These are phyloP conservation scores for Apostichopus parvimensis DNA, from an alignment of 35 echinoderm and acorn worm species.

Conservation along the genomic window DNA sequence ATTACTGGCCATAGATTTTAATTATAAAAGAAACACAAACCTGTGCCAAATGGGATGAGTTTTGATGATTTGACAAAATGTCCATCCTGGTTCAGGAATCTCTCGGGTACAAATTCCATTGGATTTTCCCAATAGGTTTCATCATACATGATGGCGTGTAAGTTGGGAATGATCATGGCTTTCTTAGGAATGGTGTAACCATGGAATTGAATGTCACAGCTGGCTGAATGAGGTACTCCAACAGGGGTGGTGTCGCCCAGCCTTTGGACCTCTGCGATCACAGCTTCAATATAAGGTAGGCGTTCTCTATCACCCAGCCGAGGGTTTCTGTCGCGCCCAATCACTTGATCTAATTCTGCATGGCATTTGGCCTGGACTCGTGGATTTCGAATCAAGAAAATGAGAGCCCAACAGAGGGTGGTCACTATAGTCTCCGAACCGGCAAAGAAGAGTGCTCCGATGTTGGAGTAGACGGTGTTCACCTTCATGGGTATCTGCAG, in stretches of 20 bases:
- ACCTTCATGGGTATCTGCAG: slow-evolving; percentile 6
- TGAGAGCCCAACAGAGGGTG: slow-evolving; percentile 63
- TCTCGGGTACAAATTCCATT: slow-evolving; percentile 65
- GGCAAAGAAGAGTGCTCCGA: slow-evolving; percentile 53
- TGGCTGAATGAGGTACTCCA: slow-evolving; percentile 64
- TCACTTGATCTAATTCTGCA: slow-evolving; percentile 60
- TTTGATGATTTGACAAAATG: slow-evolving; percentile 45
- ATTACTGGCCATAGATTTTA: background rate
- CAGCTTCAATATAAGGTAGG: slow-evolving; percentile 57
- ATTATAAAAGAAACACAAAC: background rate
- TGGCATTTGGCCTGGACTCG: slow-evolving; percentile 66
- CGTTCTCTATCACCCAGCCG: slow-evolving; percentile 15
- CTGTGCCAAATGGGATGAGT: slow-evolving; percentile 52
- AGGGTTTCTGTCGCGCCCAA: slow-evolving; percentile 53
- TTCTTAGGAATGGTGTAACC: slow-evolving; percentile 67
- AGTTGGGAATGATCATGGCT: slow-evolving; percentile 68
- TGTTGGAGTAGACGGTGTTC: slow-evolving; percentile 18
- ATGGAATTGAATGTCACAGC: slow-evolving; percentile 52
- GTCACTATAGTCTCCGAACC: slow-evolving; percentile 69
- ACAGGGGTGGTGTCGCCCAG: slow-evolving; percentile 56
- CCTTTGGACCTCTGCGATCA: slow-evolving; percentile 68
- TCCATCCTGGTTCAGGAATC: slow-evolving; percentile 69
- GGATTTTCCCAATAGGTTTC: slow-evolving; percentile 73
- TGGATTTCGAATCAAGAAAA: slow-evolving; percentile 60
- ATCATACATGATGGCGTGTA: slow-evolving; percentile 74